These are phyloP conservation scores for Sceloporus undulatus DNA, from an alignment of 2,113 vertebrate species.

Conservation along the genomic window DNA sequence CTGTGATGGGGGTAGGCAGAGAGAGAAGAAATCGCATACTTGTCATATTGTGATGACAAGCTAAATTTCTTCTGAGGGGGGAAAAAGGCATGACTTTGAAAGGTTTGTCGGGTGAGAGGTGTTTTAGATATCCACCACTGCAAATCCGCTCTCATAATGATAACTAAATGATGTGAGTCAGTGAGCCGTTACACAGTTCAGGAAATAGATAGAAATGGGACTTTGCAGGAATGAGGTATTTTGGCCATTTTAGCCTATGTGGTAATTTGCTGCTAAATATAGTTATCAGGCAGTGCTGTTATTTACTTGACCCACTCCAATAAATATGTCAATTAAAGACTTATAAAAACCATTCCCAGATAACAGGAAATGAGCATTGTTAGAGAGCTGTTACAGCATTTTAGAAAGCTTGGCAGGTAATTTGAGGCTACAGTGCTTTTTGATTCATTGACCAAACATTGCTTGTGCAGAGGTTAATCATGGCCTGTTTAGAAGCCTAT, in stretches of 20 bases:
- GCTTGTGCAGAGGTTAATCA: constrained; percentile 23
- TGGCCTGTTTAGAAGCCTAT: constrained; percentile 44
- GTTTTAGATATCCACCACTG: constrained; percentile 51
- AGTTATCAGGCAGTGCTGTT: constrained; percentile 32
- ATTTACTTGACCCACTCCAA: constrained; percentile 29
- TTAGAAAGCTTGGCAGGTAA: constrained; percentile 33
- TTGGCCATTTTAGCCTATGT: constrained; percentile 38
- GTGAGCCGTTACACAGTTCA: constrained; percentile 38
- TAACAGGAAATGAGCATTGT: constrained; percentile 34
- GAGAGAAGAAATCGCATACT: constrained; percentile 45
- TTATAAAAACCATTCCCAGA: constrained; percentile 35
- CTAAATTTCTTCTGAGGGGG: constrained; percentile 50
- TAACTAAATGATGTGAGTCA: constrained; percentile 46
- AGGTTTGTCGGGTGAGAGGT: constrained; percentile 37
- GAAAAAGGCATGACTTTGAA: constrained; percentile 52
- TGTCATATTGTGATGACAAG: constrained; percentile 58
- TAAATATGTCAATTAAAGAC: constrained; percentile 51
- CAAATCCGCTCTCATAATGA: constrained; percentile 57
- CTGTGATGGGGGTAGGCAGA: constrained; percentile 15
- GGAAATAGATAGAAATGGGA: constrained; percentile 36
- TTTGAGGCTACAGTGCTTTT: constrained; percentile 41
- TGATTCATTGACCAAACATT: constrained; percentile 54
- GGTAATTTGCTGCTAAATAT: constrained; percentile 57
- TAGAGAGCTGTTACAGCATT: constrained; percentile 36
- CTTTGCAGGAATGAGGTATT: constrained; percentile 43